Conservation (phyloP, 2,113 vertebrate species). For the Microcebus jonahi region DNA sequence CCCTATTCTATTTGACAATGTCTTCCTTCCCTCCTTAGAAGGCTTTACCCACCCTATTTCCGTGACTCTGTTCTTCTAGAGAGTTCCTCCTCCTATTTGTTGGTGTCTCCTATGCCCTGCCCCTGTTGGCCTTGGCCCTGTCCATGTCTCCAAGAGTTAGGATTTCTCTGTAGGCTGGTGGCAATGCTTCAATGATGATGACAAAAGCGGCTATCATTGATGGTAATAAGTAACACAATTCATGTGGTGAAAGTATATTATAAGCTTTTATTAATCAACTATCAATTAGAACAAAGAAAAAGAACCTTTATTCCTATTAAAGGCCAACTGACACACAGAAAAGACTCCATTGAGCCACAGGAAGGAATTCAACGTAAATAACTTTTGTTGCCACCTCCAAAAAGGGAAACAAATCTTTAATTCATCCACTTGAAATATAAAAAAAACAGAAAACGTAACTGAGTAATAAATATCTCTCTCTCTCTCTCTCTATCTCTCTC, state of each 20-base stretch:
- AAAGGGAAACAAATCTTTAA: background rate
- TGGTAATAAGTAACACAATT: background rate
- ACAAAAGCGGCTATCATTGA: background rate
- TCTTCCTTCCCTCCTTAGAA: background rate
- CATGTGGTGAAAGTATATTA: background rate
- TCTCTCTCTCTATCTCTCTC: too few species aligned
- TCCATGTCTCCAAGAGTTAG: background rate
- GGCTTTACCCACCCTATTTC: background rate
- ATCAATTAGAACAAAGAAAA: slow-evolving; percentile 57
- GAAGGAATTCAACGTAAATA: slow-evolving; percentile 44
- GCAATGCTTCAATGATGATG: background rate
- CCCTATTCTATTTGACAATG: background rate
- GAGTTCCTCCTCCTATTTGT: background rate
- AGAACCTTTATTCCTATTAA: slow-evolving; percentile 4
- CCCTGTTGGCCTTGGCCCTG: too few species aligned
- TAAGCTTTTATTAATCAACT: slow-evolving; percentile 34
- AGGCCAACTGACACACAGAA: slow-evolving; percentile 25
- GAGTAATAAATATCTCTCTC: background rate
- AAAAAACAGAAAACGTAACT: slow-evolving; percentile 38
- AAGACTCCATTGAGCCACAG: background rate
- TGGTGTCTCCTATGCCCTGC: rapidly evolving
- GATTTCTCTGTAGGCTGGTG: background rate
- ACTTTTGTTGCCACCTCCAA: background rate
- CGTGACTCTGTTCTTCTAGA: background rate
- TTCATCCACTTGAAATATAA: slow-evolving; percentile 45